phyloP scores from a whole-genome alignment of 2,888 invertebrate genomes.

The Sturmia bella region DNA sequence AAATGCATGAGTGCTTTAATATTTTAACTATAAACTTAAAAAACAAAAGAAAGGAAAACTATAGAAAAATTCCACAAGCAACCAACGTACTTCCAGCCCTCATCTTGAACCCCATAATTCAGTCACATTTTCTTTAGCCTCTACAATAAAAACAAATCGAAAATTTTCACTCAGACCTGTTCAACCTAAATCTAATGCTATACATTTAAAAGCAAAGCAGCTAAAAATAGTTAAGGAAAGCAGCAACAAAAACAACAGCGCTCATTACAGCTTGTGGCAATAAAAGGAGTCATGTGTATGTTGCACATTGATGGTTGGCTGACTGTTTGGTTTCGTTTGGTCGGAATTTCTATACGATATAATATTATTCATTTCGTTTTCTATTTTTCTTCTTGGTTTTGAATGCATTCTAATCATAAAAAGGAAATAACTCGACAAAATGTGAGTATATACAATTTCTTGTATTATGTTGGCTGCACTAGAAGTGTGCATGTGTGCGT shows the following conservation, averaged over 20 bases:
- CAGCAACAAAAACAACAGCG: not conserved
- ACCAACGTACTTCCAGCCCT: slow-evolving; percentile 2
- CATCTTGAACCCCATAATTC: not conserved
- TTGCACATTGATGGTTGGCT: slow-evolving; percentile 24
- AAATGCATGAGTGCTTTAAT: slow-evolving; percentile 41
- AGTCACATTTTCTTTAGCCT: not conserved
- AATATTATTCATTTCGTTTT: slow-evolving; percentile 22
- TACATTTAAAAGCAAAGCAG: not conserved
- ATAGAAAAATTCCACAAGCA: slow-evolving; percentile 22
- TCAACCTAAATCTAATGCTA: not conserved
- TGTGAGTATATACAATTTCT: slow-evolving; percentile 60
- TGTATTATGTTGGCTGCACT: slow-evolving; percentile 42
- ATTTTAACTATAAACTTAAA: slow-evolving; percentile 48
- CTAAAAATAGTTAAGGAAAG: not conserved
- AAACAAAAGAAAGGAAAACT: slow-evolving; percentile 10
- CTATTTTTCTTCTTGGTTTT: slow-evolving; percentile 1
- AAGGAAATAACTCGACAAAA: slow-evolving; percentile 69
- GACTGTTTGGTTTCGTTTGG: slow-evolving; percentile 25
- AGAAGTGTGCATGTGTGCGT: slow-evolving; percentile 7
- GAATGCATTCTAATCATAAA: slow-evolving; percentile 68
- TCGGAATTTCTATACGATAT: slow-evolving; percentile 37
- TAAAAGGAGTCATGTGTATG: slow-evolving; percentile 40
- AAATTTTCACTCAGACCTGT: slow-evolving; percentile 25
- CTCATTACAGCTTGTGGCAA: slow-evolving; percentile 26
- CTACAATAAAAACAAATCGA: slow-evolving; percentile 28